A percentile compares a stretch with the other conserved stretches of the same genome.
These are phyloP conservation scores for Hydrochoerus hydrochaeris DNA, from an alignment of 2,113 vertebrate species.

Conservation along the genomic window DNA sequence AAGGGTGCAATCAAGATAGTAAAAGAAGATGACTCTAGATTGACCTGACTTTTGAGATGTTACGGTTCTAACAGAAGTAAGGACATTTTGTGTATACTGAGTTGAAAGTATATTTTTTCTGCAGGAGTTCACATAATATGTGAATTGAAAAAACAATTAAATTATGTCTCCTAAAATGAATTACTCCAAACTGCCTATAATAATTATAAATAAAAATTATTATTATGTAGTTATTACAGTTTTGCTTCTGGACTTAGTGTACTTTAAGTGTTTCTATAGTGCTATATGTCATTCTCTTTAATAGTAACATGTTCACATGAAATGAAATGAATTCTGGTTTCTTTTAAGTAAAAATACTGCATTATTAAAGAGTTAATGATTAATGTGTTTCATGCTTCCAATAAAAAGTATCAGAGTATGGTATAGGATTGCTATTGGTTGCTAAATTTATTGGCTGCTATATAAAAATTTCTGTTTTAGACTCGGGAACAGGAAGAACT, in stretches of 20 bases:
- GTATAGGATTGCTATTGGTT: constrained; percentile 8
- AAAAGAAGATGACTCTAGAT: not conserved
- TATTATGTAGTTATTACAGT: not conserved
- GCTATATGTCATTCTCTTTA: constrained; percentile 23
- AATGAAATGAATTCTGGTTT: constrained; percentile 41
- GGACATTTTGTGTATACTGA: constrained; percentile 8
- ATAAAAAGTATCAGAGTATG: not conserved
- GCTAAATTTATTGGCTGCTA: not conserved
- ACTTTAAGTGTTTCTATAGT: constrained; percentile 13
- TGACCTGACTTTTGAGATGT: not conserved
- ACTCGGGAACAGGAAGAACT: constrained; percentile 97
- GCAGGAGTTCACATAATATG: not conserved
- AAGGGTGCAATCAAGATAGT: not conserved
- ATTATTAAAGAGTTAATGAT: constrained; percentile 36
- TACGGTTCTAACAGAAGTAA: not conserved
- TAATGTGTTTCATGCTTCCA: constrained; percentile 11
- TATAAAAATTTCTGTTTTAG: constrained; percentile 84
- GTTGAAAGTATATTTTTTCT: constrained; percentile 6
- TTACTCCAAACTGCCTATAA: constrained; percentile 35
- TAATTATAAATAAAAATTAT: not conserved
- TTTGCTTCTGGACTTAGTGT: not conserved
- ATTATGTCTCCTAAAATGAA: constrained; percentile 14
- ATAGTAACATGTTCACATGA: not conserved
- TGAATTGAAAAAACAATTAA: constrained; percentile 8
- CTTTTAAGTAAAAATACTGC: not conserved